Conservation (phyloP, 2,888 invertebrate genomes). For the Trilocha varians region DNA sequence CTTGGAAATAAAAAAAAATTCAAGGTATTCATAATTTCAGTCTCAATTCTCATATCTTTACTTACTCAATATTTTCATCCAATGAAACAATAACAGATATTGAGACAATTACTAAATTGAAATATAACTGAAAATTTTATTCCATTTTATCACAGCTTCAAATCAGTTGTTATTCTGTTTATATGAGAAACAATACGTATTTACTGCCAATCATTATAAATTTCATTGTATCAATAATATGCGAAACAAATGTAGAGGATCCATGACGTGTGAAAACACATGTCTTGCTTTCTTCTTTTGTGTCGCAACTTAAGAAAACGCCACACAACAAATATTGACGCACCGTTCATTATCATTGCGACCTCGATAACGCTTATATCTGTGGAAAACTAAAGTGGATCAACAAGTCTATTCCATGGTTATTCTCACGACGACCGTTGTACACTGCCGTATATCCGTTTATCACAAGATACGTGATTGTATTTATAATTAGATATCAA, state of each 20-base stretch:
- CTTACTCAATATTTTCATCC: too few species aligned
- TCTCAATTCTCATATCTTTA: too few species aligned
- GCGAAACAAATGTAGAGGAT: background rate
- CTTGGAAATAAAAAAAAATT: too few species aligned
- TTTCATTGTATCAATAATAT: background rate
- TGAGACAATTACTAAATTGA: too few species aligned
- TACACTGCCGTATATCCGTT: conserved; percentile 29
- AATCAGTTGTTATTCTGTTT: too few species aligned
- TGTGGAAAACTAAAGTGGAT: conserved; percentile 57
- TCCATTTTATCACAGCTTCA: too few species aligned
- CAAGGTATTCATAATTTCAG: too few species aligned
- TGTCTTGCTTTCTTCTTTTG: conserved; percentile 29
- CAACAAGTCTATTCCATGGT: conserved; percentile 50
- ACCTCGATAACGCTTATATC: conserved; percentile 60
- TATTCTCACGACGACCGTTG: conserved; percentile 62
- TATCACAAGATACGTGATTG: conserved; percentile 52
- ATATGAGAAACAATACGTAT: too few species aligned
- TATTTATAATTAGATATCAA: conserved; percentile 48
- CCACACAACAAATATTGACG: conserved; percentile 57
- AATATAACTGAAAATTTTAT: too few species aligned
- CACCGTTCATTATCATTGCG: conserved; percentile 51
- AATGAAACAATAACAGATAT: too few species aligned
- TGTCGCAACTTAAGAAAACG: conserved; percentile 30
- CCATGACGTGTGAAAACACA: conserved; percentile 16
- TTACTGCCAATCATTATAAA: too few species aligned